These are phyloP conservation scores for Alcedo quadribrachys DNA, from an alignment of 2,797 vertebrate species.

Conservation along the genomic window DNA sequence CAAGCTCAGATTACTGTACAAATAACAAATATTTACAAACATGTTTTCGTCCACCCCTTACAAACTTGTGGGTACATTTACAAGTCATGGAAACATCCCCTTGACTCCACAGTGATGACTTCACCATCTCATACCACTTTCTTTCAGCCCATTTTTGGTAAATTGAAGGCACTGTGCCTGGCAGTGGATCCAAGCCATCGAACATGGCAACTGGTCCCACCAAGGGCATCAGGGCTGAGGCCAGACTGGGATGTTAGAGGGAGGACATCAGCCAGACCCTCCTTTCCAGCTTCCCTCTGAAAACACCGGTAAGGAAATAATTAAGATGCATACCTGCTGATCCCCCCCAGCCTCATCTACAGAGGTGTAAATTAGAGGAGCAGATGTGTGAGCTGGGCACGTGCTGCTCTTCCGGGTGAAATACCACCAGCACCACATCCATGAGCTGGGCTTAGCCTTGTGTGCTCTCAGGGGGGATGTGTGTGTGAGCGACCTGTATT, in stretches of 20 bases:
- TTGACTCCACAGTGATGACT: accelerated
- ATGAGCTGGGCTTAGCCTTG: accelerated
- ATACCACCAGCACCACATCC: background rate
- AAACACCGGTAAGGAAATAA: background rate
- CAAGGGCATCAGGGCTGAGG: background rate
- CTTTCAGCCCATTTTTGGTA: background rate
- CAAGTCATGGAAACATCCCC: background rate
- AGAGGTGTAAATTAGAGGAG: background rate
- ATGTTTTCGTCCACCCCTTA: background rate
- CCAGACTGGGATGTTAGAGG: background rate
- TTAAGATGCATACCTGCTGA: background rate
- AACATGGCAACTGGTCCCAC: background rate
- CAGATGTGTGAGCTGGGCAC: background rate
- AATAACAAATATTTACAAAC: background rate
- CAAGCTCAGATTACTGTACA: background rate
- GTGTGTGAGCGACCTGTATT: accelerated
- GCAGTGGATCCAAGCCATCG: background rate
- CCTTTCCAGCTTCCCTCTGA: background rate
- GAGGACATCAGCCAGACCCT: background rate
- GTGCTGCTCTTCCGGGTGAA: background rate
- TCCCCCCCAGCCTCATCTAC: accelerated
- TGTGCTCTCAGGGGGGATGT: background rate
- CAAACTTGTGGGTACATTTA: background rate
- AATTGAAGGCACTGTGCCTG: background rate
- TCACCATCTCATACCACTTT: background rate